Percentiles rank a stretch among this genome's conserved stretches.
Evolutionary conservation across 2,113 vertebrate species (phyloP).

Genomic region (Spea bombifrons): DNA sequence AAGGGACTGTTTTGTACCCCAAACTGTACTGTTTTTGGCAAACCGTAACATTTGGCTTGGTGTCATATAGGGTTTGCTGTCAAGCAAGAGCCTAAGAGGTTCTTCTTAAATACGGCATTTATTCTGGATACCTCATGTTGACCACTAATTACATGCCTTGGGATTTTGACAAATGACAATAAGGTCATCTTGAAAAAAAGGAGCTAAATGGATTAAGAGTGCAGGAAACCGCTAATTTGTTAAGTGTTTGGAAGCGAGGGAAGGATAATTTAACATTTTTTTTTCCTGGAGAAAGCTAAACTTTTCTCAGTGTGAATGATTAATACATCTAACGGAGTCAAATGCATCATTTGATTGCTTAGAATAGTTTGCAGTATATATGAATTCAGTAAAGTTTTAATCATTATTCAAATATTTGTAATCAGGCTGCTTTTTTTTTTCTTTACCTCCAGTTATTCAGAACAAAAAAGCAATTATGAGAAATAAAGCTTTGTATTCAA

Average conservation of each 20-base stretch:
- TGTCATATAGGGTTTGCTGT: background rate
- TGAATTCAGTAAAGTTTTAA: background rate
- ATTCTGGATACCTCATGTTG: background rate
- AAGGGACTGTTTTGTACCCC: too few species aligned
- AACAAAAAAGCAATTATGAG: too few species aligned
- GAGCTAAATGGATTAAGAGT: conserved; percentile 5
- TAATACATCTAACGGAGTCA: background rate
- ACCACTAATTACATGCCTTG: background rate
- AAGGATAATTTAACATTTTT: conserved; percentile 14
- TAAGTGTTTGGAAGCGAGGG: conserved; percentile 8
- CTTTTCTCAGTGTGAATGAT: background rate
- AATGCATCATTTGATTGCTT: background rate
- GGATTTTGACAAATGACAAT: conserved; percentile 10
- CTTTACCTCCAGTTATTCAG: too few species aligned
- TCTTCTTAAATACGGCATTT: background rate
- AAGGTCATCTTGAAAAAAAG: background rate
- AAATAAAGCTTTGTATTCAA: too few species aligned
- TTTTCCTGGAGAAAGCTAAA: conserved; percentile 22
- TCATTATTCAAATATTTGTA: background rate
- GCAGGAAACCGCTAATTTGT: conserved; percentile 30
- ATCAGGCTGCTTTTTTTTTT: too few species aligned
- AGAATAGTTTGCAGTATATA: background rate
- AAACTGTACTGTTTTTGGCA: too few species aligned
- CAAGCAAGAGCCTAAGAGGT: background rate
- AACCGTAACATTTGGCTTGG: too few species aligned